These are phyloP conservation scores for Tetrao urogallus DNA, from an alignment of 2,113 vertebrate species.

Conservation along the genomic window DNA sequence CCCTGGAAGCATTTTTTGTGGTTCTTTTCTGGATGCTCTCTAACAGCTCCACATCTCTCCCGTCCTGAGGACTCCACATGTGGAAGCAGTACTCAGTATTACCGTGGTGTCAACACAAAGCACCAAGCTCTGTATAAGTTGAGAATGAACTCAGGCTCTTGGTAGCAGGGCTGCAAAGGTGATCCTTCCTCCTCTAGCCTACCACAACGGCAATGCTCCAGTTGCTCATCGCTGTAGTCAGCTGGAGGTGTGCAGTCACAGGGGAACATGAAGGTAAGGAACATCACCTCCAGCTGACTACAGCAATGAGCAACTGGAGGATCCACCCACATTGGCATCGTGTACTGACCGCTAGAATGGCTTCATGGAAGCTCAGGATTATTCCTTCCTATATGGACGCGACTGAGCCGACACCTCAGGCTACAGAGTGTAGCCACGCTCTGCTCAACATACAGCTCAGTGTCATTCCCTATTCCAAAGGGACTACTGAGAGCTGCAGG, in stretches of 20 bases:
- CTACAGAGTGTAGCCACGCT: background rate
- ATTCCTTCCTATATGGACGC: background rate
- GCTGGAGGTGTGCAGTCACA: no score
- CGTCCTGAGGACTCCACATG: no score
- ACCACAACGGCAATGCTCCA: no score
- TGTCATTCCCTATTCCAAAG: background rate
- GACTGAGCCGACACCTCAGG: background rate
- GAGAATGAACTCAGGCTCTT: background rate
- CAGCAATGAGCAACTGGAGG: background rate
- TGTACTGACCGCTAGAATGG: background rate
- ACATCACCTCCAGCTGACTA: no score
- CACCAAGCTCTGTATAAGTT: rapidly evolving
- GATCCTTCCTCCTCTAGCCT: background rate
- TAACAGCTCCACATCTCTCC: no score
- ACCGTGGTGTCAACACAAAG: background rate
- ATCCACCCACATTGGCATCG: background rate
- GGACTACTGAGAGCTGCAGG: background rate
- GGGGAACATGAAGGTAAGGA: no score
- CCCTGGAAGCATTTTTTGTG: no score
- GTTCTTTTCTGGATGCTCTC: no score
- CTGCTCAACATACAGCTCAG: background rate
- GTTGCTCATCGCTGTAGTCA: no score
- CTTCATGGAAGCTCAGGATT: background rate
- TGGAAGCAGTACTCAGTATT: no score
- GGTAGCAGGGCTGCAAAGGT: background rate